Percentiles rank a stretch among this genome's conserved stretches.
These are phyloP conservation scores for Andricus grossulariae DNA, from an alignment of 1,140 invertebrate species.

Conservation along the genomic window DNA sequence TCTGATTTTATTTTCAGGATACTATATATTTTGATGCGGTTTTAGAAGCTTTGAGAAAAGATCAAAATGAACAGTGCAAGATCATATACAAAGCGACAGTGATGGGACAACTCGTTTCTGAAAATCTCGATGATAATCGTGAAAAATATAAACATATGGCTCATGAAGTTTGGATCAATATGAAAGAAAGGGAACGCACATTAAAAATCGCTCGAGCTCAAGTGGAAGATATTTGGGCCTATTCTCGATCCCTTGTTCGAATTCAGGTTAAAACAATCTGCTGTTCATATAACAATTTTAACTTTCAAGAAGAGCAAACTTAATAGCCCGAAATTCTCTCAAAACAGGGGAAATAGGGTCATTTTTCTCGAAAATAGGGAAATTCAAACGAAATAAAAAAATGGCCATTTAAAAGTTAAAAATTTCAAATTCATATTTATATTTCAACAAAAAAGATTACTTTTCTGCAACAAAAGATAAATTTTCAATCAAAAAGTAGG, in stretches of 20 bases:
- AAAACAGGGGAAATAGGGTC: no score
- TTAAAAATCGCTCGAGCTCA: slow-evolving; percentile 74
- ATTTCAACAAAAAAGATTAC: no score
- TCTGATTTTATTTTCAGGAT: slow-evolving; percentile 73
- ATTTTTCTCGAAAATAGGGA: no score
- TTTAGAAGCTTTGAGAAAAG: slow-evolving; percentile 75
- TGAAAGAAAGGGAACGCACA: slow-evolving; percentile 78
- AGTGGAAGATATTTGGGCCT: slow-evolving; percentile 77
- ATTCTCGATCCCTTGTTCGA: slow-evolving; percentile 77
- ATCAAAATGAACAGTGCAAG: slow-evolving; percentile 77
- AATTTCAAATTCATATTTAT: no score
- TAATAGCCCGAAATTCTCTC: no score
- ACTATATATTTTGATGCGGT: slow-evolving; percentile 78
- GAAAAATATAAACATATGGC: slow-evolving; percentile 78
- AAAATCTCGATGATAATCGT: slow-evolving; percentile 79
- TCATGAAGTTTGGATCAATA: slow-evolving; percentile 77
- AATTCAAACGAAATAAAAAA: no score
- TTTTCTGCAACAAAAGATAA: no score
- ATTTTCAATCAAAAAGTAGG: no score
- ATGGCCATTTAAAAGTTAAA: no score
- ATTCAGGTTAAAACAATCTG: slow-evolving; percentile 74
- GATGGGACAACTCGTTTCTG: slow-evolving; percentile 79
- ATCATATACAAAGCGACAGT: slow-evolving; percentile 78
- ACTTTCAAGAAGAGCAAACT: no score
- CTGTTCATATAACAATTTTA: no score